phyloP scores from a whole-genome alignment of 2,797 vertebrate species.

The Eremophila alpestris region DNA sequence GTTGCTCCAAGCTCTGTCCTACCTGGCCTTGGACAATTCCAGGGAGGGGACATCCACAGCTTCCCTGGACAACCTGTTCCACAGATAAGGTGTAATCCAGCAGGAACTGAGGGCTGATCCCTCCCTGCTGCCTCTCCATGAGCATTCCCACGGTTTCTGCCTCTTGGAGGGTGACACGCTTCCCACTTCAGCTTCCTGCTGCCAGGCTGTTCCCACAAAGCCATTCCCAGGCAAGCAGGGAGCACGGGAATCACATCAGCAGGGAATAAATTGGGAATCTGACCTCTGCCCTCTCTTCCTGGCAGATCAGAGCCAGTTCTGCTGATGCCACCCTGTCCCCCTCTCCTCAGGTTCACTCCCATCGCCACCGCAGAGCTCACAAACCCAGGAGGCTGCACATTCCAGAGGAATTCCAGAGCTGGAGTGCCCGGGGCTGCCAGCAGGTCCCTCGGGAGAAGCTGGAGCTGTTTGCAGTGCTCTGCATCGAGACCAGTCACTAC shows the following conservation, averaged over 20 bases:
- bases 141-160: background rate
- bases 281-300: background rate
- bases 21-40: background rate
- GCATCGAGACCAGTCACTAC: conserved; percentile 93
- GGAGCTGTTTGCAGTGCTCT: conserved; percentile 90
- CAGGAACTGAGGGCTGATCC: background rate
- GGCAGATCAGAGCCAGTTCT: background rate
- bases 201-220: background rate
- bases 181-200: background rate
- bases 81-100: background rate
- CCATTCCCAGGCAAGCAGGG: background rate
- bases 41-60: background rate
- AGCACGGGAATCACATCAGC: background rate
- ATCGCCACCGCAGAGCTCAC: conserved; percentile 75
- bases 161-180: background rate
- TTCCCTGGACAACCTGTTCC: background rate
- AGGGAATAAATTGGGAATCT: background rate
- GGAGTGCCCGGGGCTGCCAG: background rate
- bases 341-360: conserved; percentile 81
- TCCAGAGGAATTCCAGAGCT: conserved; percentile 70
- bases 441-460: conserved; percentile 79
- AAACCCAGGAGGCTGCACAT: conserved; percentile 44
- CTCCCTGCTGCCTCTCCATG: background rate
- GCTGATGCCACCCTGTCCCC: rapidly evolving
- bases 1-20: background rate